These are phyloP conservation scores for Pogonophryne albipinna DNA, from an alignment of 2,797 vertebrate genomes.

Conservation along the genomic window DNA sequence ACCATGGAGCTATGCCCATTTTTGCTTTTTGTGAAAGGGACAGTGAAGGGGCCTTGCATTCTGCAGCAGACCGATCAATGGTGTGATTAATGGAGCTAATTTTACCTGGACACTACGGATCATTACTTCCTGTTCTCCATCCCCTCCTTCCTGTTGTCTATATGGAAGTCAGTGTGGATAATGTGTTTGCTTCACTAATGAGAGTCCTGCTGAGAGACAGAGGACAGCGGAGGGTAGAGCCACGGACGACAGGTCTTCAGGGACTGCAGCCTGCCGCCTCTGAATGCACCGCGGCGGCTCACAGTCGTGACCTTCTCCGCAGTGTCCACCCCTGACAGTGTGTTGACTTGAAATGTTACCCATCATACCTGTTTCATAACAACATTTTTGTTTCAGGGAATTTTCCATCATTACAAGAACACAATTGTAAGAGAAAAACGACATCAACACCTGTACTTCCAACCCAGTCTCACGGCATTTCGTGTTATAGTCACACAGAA, in stretches of 20 bases:
- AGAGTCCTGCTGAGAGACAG: slow-evolving; percentile 56
- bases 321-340: slow-evolving; percentile 17
- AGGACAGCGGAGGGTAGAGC: slow-evolving; percentile 65
- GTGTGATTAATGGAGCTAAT: slow-evolving; percentile 89
- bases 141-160: slow-evolving; percentile 57
- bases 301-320: slow-evolving; percentile 47
- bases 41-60: slow-evolving; percentile 34
- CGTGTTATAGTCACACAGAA: no score
- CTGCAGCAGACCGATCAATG: slow-evolving; percentile 85
- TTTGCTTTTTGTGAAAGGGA: slow-evolving; percentile 30
- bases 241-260: slow-evolving; percentile 37
- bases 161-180: slow-evolving; percentile 50
- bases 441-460: no score
- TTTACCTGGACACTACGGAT: slow-evolving; percentile 80
- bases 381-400: slow-evolving; percentile 4
- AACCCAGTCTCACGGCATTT: no score
- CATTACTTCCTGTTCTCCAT: slow-evolving; percentile 76
- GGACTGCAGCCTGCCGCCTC: slow-evolving; percentile 48
- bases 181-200: slow-evolving; percentile 73
- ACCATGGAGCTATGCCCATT: slow-evolving; percentile 41
- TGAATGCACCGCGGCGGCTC: slow-evolving; percentile 19
- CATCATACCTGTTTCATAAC: slow-evolving; percentile 51
- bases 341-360: slow-evolving; percentile 34
- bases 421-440: background rate
- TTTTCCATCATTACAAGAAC: background rate